Evolutionary conservation across 2,113 vertebrate genomes (phyloP).

Genomic region (Donacobius atricapilla): DNA sequence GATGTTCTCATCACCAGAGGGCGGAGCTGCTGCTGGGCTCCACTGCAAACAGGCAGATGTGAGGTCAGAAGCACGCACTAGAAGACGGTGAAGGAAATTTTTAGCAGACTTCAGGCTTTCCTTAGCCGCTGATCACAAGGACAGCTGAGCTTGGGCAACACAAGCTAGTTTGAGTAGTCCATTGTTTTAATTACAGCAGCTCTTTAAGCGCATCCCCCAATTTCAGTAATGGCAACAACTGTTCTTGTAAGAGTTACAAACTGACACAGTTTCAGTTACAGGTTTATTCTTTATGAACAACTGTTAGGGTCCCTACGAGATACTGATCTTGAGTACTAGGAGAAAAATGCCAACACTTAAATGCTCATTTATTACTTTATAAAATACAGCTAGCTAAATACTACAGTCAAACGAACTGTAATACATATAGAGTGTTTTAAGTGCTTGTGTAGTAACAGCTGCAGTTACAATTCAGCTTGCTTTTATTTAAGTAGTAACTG

Average conservation of each 20-base stretch:
- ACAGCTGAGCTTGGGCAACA: neutral
- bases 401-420: neutral
- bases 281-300: neutral
- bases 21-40: neutral
- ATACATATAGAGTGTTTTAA: neutral
- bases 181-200: neutral
- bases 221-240: neutral
- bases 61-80: neutral
- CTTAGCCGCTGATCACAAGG: neutral
- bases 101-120: neutral
- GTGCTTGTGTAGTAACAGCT: neutral
- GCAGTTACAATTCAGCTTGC: neutral
- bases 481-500: neutral
- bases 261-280: neutral
- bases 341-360: neutral
- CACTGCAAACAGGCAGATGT: neutral
- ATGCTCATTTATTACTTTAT: neutral
- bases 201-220: neutral
- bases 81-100: neutral
- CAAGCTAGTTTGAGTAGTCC: neutral
- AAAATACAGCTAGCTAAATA: neutral
- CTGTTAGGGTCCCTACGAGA: neutral
- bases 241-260: neutral
- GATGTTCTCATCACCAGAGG: neutral
- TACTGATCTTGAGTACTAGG: neutral